Evolutionary conservation across 2,797 vertebrate species (phyloP).

Genomic region (Synaphobranchus kaupii): DNA sequence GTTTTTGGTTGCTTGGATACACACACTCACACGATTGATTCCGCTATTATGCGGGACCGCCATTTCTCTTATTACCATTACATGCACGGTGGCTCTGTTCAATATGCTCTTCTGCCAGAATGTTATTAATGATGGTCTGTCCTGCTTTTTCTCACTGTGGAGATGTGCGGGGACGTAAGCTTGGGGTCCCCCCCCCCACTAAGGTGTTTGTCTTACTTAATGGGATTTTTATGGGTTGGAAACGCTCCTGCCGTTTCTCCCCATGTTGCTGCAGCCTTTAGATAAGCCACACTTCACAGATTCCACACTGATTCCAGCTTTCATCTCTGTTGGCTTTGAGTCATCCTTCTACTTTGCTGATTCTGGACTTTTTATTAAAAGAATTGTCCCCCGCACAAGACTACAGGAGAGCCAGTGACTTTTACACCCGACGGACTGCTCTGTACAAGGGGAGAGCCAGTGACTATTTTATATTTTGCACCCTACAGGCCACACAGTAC

Average conservation of each 20-base stretch:
- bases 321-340: neutral
- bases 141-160: slow-evolving; percentile 26
- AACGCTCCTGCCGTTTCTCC: slow-evolving; percentile 35
- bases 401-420: neutral
- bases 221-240: slow-evolving; percentile 50
- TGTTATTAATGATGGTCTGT: slow-evolving; percentile 41
- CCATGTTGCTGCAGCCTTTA: slow-evolving; percentile 27
- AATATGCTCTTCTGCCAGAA: slow-evolving; percentile 27
- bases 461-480: neutral
- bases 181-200: slow-evolving; percentile 35
- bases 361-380: neutral
- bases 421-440: neutral
- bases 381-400: neutral
- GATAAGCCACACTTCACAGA: neutral
- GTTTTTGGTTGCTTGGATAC: neutral
- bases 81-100: slow-evolving; percentile 22
- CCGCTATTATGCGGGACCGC: too few relatives aligned
- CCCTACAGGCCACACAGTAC: too few relatives aligned
- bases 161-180: neutral
- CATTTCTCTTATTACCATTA: neutral
- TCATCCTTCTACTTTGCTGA: neutral
- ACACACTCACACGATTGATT: too few relatives aligned
- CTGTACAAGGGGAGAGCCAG: neutral
- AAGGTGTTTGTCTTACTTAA: slow-evolving; percentile 53
- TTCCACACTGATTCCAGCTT: neutral